phyloP scores from a whole-genome alignment of 1,140 invertebrate species.

The Aphelenchoides avenae region DNA sequence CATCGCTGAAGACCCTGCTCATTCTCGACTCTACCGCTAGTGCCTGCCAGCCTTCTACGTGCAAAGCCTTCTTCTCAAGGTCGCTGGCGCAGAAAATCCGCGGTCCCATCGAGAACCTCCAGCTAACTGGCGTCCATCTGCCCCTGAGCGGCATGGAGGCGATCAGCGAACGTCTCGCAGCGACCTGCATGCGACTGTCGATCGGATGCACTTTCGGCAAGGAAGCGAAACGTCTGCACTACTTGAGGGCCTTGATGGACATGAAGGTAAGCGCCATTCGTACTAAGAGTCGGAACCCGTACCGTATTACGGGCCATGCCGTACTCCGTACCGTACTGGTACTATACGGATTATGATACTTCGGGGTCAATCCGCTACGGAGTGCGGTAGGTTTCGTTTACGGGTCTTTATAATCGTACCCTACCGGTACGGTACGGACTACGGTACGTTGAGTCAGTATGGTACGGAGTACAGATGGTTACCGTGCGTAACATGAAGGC shows the following conservation, averaged over 20 bases:
- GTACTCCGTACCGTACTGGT: too few species aligned
- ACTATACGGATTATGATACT: too few species aligned
- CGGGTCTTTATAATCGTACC: too few species aligned
- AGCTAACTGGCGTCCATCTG: constrained; percentile 32
- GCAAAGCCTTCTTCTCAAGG: constrained; percentile 23
- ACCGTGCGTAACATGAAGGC: too few species aligned
- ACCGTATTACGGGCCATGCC: too few species aligned
- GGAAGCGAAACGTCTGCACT: constrained; percentile 29
- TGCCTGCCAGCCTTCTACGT: constrained; percentile 9
- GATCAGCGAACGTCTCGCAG: constrained; percentile 11
- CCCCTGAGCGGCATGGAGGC: constrained; percentile 30
- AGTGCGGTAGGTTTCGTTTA: too few species aligned
- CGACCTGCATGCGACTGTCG: constrained; percentile 22
- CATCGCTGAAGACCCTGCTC: constrained; percentile 16
- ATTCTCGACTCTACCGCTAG: constrained; percentile 23
- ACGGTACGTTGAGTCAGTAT: too few species aligned
- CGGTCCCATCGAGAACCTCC: constrained; percentile 27
- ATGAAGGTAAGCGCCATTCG: too few species aligned
- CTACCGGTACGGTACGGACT: too few species aligned
- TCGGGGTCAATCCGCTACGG: constrained; percentile 15
- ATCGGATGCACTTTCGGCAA: constrained; percentile 43
- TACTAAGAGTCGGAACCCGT: too few species aligned
- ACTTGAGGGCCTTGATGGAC: constrained; percentile 15
- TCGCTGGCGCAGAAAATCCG: constrained; percentile 16
- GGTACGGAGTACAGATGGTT: too few species aligned